These are phyloP conservation scores for Antigone vipio DNA, from an alignment of 2,113 vertebrate species.

Conservation along the genomic window DNA sequence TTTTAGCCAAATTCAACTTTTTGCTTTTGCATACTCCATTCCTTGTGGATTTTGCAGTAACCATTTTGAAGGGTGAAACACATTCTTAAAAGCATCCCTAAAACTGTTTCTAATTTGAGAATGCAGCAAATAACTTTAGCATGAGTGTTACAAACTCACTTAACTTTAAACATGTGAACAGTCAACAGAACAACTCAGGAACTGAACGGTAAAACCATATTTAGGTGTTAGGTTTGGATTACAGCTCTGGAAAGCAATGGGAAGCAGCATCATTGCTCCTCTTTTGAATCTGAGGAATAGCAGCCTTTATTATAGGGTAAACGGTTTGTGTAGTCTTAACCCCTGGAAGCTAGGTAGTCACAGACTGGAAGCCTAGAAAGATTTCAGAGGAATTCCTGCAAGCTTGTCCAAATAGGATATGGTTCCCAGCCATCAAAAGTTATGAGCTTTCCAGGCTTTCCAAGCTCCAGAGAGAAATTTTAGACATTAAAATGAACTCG, in stretches of 20 bases:
- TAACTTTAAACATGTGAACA: neutral
- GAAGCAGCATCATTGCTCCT: neutral
- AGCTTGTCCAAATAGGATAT: slow-evolving; percentile 45
- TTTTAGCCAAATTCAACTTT: neutral
- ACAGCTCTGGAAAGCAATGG: neutral
- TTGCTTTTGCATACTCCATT: neutral
- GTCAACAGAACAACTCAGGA: neutral
- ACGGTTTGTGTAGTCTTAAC: neutral
- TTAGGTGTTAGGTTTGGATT: neutral
- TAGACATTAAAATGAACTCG: slow-evolving; percentile 13
- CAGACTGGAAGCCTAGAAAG: slow-evolving; percentile 12
- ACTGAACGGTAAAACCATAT: neutral
- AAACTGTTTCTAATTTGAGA: neutral
- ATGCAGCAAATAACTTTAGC: neutral
- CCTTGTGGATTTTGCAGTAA: neutral
- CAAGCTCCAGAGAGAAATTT: slow-evolving; percentile 9
- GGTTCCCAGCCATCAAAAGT: slow-evolving; percentile 2
- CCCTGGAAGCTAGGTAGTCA: neutral
- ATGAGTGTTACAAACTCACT: neutral
- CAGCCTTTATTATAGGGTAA: neutral
- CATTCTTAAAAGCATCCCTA: neutral
- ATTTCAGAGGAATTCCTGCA: neutral
- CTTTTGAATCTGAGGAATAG: neutral
- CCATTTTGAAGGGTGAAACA: neutral
- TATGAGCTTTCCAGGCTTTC: neutral